phyloP scores from a whole-genome alignment of 1,140 invertebrate species.

The Wiebesia pumilae region DNA sequence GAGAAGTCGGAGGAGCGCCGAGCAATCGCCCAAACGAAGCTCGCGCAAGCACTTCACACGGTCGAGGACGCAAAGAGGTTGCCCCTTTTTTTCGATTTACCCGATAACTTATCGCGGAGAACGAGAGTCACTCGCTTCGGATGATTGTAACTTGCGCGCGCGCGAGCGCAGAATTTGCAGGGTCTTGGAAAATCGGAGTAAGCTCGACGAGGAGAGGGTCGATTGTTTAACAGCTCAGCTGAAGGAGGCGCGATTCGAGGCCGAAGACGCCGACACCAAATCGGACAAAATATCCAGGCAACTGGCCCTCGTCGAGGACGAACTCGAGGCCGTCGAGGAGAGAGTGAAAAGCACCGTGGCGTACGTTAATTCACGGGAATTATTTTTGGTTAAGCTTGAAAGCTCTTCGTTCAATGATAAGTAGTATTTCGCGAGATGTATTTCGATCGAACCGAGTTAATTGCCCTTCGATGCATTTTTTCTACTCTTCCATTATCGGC shows the following conservation, averaged over 20 bases:
- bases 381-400: neutral
- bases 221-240: constrained; percentile 82
- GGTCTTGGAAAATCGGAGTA: constrained; percentile 84
- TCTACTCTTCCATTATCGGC: neutral
- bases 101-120: neutral
- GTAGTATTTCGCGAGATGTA: neutral
- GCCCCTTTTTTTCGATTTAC: neutral
- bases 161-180: constrained; percentile 80
- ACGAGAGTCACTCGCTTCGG: neutral
- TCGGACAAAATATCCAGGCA: constrained; percentile 91
- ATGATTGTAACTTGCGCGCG: neutral
- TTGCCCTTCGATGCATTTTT: neutral
- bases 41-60: constrained; percentile 86
- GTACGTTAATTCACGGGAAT: constrained; percentile 72
- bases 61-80: constrained; percentile 89
- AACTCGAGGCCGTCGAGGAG: constrained; percentile 89
- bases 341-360: constrained; percentile 89
- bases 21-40: constrained; percentile 80
- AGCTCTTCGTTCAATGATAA: too few species aligned
- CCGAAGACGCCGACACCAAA: constrained; percentile 87
- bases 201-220: constrained; percentile 86
- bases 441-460: neutral
- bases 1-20: constrained; percentile 87
- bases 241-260: constrained; percentile 84
- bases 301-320: constrained; percentile 91